Evolutionary conservation across 1,140 invertebrate species (phyloP), one percentile per base, ranked within the genome.

Genomic region (Drosophila quadrilineata): DNA sequence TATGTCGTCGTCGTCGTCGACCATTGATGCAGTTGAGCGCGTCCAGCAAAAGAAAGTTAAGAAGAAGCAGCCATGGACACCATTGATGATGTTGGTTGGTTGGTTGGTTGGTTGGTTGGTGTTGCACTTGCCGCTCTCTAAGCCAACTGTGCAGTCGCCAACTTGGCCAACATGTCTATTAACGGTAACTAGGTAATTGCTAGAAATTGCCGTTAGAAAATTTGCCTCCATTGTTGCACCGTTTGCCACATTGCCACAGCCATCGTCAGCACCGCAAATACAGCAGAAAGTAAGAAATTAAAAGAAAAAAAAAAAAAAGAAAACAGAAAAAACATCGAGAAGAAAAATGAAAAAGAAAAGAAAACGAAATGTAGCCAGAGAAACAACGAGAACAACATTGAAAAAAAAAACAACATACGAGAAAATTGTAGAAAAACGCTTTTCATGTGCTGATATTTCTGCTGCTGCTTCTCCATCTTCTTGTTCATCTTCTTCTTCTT

Each of bases 81-180:
- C 74, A 73, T 52, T 71, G 70, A 70, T 48, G 38, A 22, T 43
- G 53, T 33, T 29, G 35, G n/a, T n/a, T n/a, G n/a, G n/a, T n/a
- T n/a, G n/a, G n/a, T n/a, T n/a, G n/a, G n/a, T n/a, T n/a, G n/a
- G n/a, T n/a, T n/a, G n/a, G n/a, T n/a, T 33, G 43, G 16, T 45
- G 36, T 28, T 60, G 64, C 64, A 67, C 14, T 29, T 45, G 35
- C 21, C 36, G 28, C 46, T 45, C 45, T 16, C 22, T 16, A n/a
- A 10, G 10, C 40, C 22, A 43, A 66, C 53, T 58, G 50, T 53
- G n/a, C 58, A 58, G 26, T 66, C 58, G 77, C 67, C 64, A 82
- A 82, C 79, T 85, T 84, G 79, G 80, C 79, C 80, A 86, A 86
- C 62, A 75, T 85, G 80, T 80, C 79, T 86, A 86, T 79, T 86